A percentile compares a stretch with the other conserved stretches of the same genome.
These are phyloP conservation scores for Meghimatium bilineatum DNA, from an alignment of 2,888 invertebrate species.

Conservation along the genomic window DNA sequence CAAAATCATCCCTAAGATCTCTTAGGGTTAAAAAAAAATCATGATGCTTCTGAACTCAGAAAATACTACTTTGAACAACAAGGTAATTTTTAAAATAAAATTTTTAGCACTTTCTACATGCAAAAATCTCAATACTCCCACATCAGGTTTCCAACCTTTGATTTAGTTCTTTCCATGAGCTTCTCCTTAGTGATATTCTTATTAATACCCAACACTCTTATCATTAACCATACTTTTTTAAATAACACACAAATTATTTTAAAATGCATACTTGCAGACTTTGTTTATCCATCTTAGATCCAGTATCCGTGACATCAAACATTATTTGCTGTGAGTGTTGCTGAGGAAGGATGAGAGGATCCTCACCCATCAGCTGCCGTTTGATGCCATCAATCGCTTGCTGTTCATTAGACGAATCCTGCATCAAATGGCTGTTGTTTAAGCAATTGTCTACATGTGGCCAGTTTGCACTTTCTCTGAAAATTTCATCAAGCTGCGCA, in stretches of 20 bases:
- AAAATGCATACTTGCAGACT: slow-evolving; percentile 21
- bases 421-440: slow-evolving; percentile 37
- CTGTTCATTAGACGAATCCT: slow-evolving; percentile 79
- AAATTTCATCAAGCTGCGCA: slow-evolving; percentile 67
- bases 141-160: too few relatives aligned
- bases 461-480: slow-evolving; percentile 61
- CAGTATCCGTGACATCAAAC: not conserved
- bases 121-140: too few relatives aligned
- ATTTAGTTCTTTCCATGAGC: too few relatives aligned
- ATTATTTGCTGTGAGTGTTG: slow-evolving; percentile 1
- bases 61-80: too few relatives aligned
- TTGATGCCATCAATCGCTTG: slow-evolving; percentile 93
- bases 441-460: slow-evolving; percentile 61
- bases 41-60: too few relatives aligned
- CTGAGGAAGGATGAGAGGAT: slow-evolving; percentile 52
- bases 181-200: too few relatives aligned
- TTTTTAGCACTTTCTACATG: too few relatives aligned
- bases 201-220: too few relatives aligned
- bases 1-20: too few relatives aligned
- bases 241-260: not conserved
- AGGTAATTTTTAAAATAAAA: too few relatives aligned
- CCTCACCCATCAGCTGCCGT: slow-evolving; percentile 88
- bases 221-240: not conserved
- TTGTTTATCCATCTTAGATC: not conserved
- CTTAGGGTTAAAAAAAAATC: too few relatives aligned